Base-by-base conservation (phyloP, 2,888 invertebrate species). In the Aethes cnicana region DNA sequence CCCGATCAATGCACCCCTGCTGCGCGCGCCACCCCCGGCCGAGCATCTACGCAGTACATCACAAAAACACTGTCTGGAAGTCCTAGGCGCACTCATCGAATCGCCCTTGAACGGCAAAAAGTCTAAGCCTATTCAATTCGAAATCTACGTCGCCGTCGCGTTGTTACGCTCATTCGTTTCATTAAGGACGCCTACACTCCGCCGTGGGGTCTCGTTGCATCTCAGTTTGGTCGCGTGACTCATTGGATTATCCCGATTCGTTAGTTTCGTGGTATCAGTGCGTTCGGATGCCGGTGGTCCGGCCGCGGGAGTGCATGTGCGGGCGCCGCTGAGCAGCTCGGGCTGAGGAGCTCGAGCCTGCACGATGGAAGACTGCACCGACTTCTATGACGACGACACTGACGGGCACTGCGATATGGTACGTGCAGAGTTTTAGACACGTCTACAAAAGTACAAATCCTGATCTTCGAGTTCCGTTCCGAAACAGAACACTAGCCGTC, bases 301-400 rank as follows among this genome's bases (percentile, higher is more conserved):
- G 76, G 80, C 77, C 68, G 69, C 59, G 69, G 62, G 69, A 61
- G 83, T 91, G 73, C 85, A 91, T 81, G 91, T 88, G 75, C 87
- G 90, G 75, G 81, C n/a, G n/a, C 83, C 78, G 54, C 62, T 64
- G 66, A 67, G 70, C 71, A n/a, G n/a, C 75, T 75, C 68, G 77
- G 75, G 68, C 74, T 76, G 74, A 79, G 74, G 81, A 77, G 74
- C 67, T 73, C 67, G 63, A 66, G 74, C 66, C 74, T 68, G 72
- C 78, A 85, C 84, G 77, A 90, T 90, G 90, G 90, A 89, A 81
- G 90, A 87, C 82, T 84, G 87, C 74, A 81, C 80, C 69, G 78
- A 79, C 72, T 88, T 88, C 78, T 89, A 89, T 87, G 90, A 90
- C 88, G 90, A 89, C 84, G 89, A 88, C 77, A 83, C 79, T 71